These are phyloP conservation scores for Drosophila paulistorum DNA, from an alignment of 1,140 invertebrate species.

Conservation along the genomic window DNA sequence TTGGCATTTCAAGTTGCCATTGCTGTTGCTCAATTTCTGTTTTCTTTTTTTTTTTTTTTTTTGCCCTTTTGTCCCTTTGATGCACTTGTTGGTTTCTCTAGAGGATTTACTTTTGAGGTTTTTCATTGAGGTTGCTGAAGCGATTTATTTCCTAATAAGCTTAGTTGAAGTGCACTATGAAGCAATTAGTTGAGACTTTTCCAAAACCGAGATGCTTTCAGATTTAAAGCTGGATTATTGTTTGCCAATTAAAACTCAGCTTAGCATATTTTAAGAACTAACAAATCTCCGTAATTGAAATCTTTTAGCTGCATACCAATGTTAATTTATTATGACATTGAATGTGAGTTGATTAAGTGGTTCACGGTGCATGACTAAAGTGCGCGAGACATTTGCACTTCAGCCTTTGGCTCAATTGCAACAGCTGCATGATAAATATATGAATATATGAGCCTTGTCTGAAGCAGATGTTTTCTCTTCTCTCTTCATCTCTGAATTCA, in stretches of 20 bases:
- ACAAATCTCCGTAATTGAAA: background rate
- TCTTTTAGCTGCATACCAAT: background rate
- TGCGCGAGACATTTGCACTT: constrained; percentile 14
- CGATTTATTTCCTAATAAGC: constrained; percentile 51
- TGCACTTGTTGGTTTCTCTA: background rate
- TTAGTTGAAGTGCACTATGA: constrained; percentile 27
- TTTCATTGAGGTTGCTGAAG: constrained; percentile 37
- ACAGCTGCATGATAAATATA: constrained; percentile 21
- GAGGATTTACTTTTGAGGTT: constrained; percentile 18
- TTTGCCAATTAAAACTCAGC: constrained; percentile 1
- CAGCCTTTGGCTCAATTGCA: constrained; percentile 14
- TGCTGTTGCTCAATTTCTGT: constrained; percentile 37
- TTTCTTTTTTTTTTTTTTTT: background rate
- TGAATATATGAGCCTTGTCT: constrained; percentile 18
- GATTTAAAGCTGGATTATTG: background rate
- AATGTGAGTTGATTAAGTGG: background rate
- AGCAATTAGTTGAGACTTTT: constrained; percentile 2
- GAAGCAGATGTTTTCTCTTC: constrained; percentile 15
- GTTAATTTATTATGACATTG: constrained; percentile 5
- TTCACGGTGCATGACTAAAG: constrained; percentile 2
- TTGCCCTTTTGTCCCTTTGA: constrained; percentile 16
- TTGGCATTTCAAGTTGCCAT: constrained; percentile 34
- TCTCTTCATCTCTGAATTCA: background rate
- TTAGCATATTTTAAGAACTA: background rate
- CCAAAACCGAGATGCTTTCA: background rate